Evolutionary conservation across 2,113 vertebrate species (phyloP), one percentile per base, ranked within the genome.

Genomic region (Ammodytes dubius): DNA sequence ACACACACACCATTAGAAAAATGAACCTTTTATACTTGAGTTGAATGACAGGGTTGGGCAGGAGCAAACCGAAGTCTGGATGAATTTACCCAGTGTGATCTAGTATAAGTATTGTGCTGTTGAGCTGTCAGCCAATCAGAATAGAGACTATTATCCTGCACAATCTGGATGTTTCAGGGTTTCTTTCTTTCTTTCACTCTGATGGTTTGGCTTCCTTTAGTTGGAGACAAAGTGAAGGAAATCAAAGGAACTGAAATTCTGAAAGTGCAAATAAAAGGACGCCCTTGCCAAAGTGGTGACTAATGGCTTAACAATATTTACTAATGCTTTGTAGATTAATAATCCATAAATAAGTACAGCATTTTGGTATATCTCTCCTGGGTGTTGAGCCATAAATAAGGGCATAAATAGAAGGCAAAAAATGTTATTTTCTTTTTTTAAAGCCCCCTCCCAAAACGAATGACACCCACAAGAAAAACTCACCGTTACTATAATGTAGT

Each of bases 91-190:
- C 68, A 7, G 59, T 60, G 43, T 75, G 47, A 47, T 52, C 27
- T 27, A 19, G 53, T n/a, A n/a, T n/a, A 63, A 53, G 6, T 9
- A 4, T 35, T 57, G 68, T 43, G 53, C 13, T 13, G 4, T 49
- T 79, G 63, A 71, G 52, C 56, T 27, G 39, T 76, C 82, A 81
- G 65, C 70, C 56, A 79, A 61, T 58, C 57, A 54, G 49, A 83
- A 64, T 12, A 59, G 15, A 75, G 6, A 42, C 70, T 47, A 75
- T 68, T 73, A 63, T 77, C 12, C 53, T 70, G 59, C 39, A 3
- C 27, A 27, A 27, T 27, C 27, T 46, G 71, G 43, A 40, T 46
- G 56, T 74, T 73, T 60, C 54, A 46, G 58, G 10, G 17, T 35
- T 65, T 5, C 42, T 35, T 19, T 60, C 8, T 60, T 49, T 35